Evolutionary conservation across 1,140 invertebrate genomes (phyloP), one percentile per base, ranked within the genome.

Genomic region (Drosophila sp.): DNA sequence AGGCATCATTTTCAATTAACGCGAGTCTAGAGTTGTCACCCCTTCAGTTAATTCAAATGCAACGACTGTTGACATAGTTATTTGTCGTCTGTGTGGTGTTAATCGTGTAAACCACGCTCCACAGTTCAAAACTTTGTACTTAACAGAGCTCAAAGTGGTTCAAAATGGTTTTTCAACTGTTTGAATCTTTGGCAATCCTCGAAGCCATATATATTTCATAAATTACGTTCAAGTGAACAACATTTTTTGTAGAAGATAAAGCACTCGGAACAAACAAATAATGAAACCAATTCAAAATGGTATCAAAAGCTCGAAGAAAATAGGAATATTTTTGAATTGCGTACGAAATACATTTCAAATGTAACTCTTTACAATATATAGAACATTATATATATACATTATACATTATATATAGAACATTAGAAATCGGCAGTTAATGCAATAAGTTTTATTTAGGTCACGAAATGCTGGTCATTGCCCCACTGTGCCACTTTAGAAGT

Each of bases 1-100:
- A n/a, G n/a, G 53, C 45, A 67, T 46, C 41, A 36, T 13, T 69
- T 73, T 69, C 65, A 73, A 73, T 73, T 73, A 73, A 46, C 36
- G 45, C 56, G n/a, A 16, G 29, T 40, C 11, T 14, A 45, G 18
- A 11, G 53, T 51, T 41, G 27, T 6, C 46, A 21, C 14, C 21
- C 7, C 32, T 36, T 59, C 41, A 69, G 13, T 69, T 56, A 48
- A 40, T 56, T 56, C 71, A 69, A 62, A 67, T 56, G 57, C 54
- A 36, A 38, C 11, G 27, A 25, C 45, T 40, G 27, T 16, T 25
- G 34, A 41, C 32, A 41, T 21, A 0, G n/a, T 0, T 21, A 7
- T 36, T 13, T 57, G 2, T n/a, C n/a, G n/a, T n/a, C n/a, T 48
- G 9, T 34, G 11, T 53, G 9, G 25, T 51, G 27, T 54, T 41